These are phyloP conservation scores for Latrodectus geometricus DNA, from an alignment of 1,140 invertebrate species.

Conservation along the genomic window DNA sequence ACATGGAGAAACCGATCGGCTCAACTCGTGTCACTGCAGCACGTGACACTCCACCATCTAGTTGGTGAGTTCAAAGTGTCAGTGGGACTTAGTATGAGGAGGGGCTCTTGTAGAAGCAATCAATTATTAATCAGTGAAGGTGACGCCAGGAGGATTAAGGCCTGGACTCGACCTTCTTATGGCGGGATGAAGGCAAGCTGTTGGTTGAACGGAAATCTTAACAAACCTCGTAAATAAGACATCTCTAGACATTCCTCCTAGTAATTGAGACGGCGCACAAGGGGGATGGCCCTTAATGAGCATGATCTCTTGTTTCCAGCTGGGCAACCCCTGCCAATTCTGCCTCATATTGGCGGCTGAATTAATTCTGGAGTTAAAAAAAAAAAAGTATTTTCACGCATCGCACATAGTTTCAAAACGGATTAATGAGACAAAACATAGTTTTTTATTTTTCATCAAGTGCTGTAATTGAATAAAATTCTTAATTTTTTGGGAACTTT, in stretches of 20 bases:
- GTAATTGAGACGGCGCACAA: slow-evolving; percentile 42
- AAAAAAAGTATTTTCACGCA: background rate
- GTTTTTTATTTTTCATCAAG: no score
- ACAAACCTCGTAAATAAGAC: slow-evolving; percentile 56
- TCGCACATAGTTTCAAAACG: no score
- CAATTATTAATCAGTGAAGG: slow-evolving; percentile 55
- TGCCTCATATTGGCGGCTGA: background rate
- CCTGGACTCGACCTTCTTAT: slow-evolving; percentile 9
- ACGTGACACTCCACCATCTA: background rate
- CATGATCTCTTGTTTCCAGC: slow-evolving; percentile 23
- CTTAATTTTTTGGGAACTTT: no score
- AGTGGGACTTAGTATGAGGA: background rate
- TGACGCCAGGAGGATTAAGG: background rate
- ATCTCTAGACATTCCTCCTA: background rate
- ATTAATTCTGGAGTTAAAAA: slow-evolving; percentile 25
- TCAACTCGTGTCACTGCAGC: background rate
- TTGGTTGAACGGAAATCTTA: slow-evolving; percentile 24
- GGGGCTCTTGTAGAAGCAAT: slow-evolving; percentile 19
- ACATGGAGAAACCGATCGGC: background rate
- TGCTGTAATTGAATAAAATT: no score
- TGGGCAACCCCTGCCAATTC: slow-evolving; percentile 2
- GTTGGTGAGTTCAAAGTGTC: background rate
- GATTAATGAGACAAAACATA: no score
- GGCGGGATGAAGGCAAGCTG: slow-evolving; percentile 8
- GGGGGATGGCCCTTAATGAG: slow-evolving; percentile 40